Conservation (phyloP, 53 echinoderm and acorn worm genomes). For the Mesocentrotus franciscanus region DNA sequence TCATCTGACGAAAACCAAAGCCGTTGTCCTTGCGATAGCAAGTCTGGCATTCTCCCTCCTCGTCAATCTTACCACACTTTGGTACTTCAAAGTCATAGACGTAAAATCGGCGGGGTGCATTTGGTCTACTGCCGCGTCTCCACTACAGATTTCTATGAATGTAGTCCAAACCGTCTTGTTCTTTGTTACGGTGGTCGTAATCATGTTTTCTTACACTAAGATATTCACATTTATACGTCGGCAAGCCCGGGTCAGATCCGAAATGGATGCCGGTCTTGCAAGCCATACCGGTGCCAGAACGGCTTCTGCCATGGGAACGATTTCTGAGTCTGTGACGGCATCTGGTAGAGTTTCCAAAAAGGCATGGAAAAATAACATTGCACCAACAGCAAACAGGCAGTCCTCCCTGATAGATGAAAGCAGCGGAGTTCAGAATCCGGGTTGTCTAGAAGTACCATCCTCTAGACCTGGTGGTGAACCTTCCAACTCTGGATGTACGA, state of each 20-base stretch:
- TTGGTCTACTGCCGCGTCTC: background rate
- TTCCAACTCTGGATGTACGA: too few species aligned
- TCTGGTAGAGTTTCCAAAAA: background rate
- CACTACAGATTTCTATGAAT: conserved; percentile 7
- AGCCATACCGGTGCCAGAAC: background rate
- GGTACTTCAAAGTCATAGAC: conserved; percentile 3
- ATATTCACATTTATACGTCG: conserved; percentile 59
- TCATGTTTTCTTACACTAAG: conserved; percentile 64
- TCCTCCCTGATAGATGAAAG: background rate
- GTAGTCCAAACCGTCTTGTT: conserved; percentile 27
- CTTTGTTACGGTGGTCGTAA: conserved; percentile 28
- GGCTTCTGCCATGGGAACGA: background rate
- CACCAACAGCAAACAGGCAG: background rate
- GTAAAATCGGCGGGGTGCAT: background rate
- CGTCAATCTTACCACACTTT: conserved; percentile 40
- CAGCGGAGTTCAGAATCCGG: background rate
- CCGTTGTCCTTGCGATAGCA: background rate
- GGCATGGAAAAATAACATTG: background rate
- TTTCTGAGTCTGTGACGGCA: background rate
- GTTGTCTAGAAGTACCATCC: background rate
- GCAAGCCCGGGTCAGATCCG: conserved; percentile 60
- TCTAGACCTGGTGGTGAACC: background rate
- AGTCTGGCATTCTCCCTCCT: background rate
- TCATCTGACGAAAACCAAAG: conserved; percentile 23
- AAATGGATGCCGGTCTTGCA: background rate